Evolutionary conservation across 2,797 vertebrate genomes (phyloP).

Genomic region (Brachyalestes nurse): DNA sequence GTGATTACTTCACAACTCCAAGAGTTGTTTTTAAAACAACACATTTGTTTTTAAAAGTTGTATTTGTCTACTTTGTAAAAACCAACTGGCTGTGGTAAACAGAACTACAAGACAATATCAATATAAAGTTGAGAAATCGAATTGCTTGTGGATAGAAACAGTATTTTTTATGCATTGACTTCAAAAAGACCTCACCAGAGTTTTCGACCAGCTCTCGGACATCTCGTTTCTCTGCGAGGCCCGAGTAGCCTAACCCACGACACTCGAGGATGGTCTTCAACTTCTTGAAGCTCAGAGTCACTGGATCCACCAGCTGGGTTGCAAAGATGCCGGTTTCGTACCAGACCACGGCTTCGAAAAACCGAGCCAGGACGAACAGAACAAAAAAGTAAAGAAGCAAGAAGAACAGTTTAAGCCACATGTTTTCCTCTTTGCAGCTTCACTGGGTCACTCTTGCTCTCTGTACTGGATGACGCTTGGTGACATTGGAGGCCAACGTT

Average conservation of each 20-base stretch:
- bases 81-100: too few species aligned
- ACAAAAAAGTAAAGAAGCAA: slow-evolving; percentile 91
- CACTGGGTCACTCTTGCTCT: background rate
- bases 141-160: too few species aligned
- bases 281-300: slow-evolving; percentile 91
- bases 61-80: too few species aligned
- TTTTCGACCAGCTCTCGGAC: slow-evolving; percentile 92
- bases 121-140: too few species aligned
- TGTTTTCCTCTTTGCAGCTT: slow-evolving; percentile 55
- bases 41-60: too few species aligned
- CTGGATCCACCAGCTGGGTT: slow-evolving; percentile 93
- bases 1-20: background rate
- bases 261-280: slow-evolving; percentile 93
- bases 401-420: slow-evolving; percentile 96
- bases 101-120: too few species aligned
- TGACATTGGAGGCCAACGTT: slow-evolving; percentile 22
- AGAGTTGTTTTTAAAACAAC: too few species aligned
- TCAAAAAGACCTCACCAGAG: slow-evolving; percentile 80
- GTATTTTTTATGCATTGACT: background rate
- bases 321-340: slow-evolving; percentile 94
- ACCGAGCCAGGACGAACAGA: slow-evolving; percentile 88
- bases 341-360: slow-evolving; percentile 95
- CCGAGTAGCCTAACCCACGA: slow-evolving; percentile 88
- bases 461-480: background rate
- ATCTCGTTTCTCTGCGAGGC: slow-evolving; percentile 90